Base-by-base conservation (phyloP, 2,797 vertebrate genomes). In the Micrastur ruficollis region DNA sequence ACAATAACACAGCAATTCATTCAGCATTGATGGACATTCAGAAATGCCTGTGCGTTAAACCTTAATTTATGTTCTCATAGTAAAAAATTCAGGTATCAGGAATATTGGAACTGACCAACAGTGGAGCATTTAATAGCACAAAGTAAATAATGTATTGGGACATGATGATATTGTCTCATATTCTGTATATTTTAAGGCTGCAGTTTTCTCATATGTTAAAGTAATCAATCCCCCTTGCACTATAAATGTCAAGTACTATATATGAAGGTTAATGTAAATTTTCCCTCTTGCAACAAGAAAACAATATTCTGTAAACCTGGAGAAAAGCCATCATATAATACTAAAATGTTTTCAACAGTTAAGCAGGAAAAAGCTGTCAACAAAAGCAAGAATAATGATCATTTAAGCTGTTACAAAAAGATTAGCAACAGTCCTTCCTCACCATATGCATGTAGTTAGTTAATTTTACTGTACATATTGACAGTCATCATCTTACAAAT, bases 361-460 rank as follows among this genome's bases (percentile, higher is more conserved):
- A 85, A 88, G 74, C 89, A 94, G 94, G 96, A 97, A 97, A 96
- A 94, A 61, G 55, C 90, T 95, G 92, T 97, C 81, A 82, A 82
- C 92, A 92, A 81, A 82, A 73, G 18, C 32, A 97, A 90, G 74
- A 91, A 81, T 89, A 92, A 97, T 84, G 90, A 73, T 55, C 23
- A 85, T 68, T 94, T 95, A 95, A 96, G 89, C 65, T 82, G 82
- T 86, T 95, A 86, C 49, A 80, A 89, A 87, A 86, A 78, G 72
- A 95, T 94, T 88, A 95, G 53, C 71, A 92, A 86, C 31, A 80
- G 78, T 52, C 71, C 25, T 87, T 91, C 52, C 56, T 91, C 76
- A 36, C 80, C 90, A 88, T 96, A 74, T 81, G 81, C n/a, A 92
- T 74, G 59, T 61, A 32, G 80, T 95, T 95, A 93, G 66, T 86